phyloP scores from a whole-genome alignment of 1,140 invertebrate species.

The Eumaeus atala region DNA sequence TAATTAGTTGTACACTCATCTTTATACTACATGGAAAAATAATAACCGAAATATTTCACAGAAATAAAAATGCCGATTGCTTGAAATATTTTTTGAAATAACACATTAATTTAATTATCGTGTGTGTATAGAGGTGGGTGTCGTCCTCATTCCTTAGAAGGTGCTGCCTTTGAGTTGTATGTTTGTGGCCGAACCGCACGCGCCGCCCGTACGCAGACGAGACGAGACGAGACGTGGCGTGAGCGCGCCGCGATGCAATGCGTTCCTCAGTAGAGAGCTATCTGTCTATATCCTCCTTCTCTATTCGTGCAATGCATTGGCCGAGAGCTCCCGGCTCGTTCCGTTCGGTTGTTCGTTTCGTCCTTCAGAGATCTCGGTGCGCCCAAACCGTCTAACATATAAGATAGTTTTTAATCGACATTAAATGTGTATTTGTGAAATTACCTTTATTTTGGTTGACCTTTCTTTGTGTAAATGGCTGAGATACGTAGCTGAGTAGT shows the following conservation, averaged over 20 bases:
- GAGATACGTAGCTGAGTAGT: slow-evolving; percentile 64
- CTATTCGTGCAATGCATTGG: slow-evolving; percentile 14
- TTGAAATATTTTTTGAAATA: too few species aligned
- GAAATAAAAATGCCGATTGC: too few species aligned
- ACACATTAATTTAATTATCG: not conserved
- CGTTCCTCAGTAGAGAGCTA: slow-evolving; percentile 29
- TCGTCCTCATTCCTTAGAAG: slow-evolving; percentile 7
- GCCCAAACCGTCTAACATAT: slow-evolving; percentile 37
- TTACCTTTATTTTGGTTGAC: slow-evolving; percentile 65
- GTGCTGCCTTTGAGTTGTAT: slow-evolving; percentile 35
- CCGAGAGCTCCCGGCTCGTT: slow-evolving; percentile 10
- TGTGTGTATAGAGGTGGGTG: slow-evolving; percentile 10
- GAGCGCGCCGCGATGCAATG: slow-evolving; percentile 37
- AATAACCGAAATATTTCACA: too few species aligned
- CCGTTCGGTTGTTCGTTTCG: slow-evolving; percentile 20
- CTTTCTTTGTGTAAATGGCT: slow-evolving; percentile 71
- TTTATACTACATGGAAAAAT: too few species aligned
- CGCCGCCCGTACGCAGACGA: slow-evolving; percentile 47
- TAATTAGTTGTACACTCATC: too few species aligned
- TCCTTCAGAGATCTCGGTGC: slow-evolving; percentile 30
- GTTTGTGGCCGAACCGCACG: slow-evolving; percentile 53
- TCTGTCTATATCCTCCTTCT: slow-evolving; percentile 31
- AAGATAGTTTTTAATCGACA: slow-evolving; percentile 66
- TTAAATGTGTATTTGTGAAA: slow-evolving; percentile 74
- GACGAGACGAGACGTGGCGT: slow-evolving; percentile 37